A percentile compares a stretch with the other conserved stretches of the same genome.
These are phyloP conservation scores for Limnephilus marmoratus DNA, from an alignment of 2,888 invertebrate genomes.

Conservation along the genomic window DNA sequence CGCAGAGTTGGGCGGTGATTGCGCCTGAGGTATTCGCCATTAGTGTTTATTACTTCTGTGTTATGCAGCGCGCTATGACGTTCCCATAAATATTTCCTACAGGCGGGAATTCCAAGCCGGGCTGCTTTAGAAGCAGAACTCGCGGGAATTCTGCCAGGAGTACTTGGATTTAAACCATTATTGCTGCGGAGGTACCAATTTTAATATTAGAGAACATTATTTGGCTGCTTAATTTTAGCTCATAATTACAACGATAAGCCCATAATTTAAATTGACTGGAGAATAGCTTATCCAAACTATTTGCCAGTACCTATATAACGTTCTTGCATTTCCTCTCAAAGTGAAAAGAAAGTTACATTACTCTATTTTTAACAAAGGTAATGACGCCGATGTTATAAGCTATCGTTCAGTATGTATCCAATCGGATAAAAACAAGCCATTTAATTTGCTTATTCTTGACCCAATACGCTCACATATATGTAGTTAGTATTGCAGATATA, in stretches of 20 bases:
- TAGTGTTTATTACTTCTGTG: constrained; percentile 59
- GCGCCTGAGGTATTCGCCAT: constrained; percentile 58
- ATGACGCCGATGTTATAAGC: too few relatives aligned
- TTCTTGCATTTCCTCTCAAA: too few relatives aligned
- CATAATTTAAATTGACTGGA: not conserved
- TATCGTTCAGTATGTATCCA: too few relatives aligned
- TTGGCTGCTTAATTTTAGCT: not conserved
- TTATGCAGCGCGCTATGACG: constrained; percentile 50
- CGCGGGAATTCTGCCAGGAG: constrained; percentile 5
- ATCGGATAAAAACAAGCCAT: too few relatives aligned
- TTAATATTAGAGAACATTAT: not conserved
- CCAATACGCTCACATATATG: too few relatives aligned
- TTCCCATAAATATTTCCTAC: constrained; percentile 52
- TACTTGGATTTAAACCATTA: constrained; percentile 4
- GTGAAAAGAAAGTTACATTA: too few relatives aligned
- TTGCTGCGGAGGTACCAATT: not conserved
- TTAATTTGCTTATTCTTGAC: too few relatives aligned
- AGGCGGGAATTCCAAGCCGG: constrained; percentile 27
- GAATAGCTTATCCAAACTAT: not conserved
- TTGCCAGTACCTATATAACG: too few relatives aligned
- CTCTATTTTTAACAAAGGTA: too few relatives aligned
- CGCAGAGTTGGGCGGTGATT: constrained; percentile 52
- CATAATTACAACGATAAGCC: not conserved
- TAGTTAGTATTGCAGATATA: too few relatives aligned
- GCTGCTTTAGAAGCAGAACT: constrained; percentile 19